Conservation (phyloP, 2,797 vertebrate genomes). For the Microctenopoma steveboyesi region DNA sequence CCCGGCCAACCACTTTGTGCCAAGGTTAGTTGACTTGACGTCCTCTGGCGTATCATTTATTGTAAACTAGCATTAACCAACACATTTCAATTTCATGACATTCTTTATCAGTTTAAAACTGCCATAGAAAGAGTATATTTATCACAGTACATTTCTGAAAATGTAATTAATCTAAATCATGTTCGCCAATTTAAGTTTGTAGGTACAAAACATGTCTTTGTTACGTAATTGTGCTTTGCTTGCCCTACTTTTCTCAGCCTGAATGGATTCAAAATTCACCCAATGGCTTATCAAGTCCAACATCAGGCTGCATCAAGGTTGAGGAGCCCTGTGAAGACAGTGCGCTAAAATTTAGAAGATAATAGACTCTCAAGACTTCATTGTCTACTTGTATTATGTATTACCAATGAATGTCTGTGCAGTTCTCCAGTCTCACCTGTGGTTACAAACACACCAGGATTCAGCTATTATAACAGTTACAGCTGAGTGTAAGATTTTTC, state of each 20-base stretch:
- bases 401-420: conserved; percentile 59
- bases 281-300: conserved; percentile 96
- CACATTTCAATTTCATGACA: neutral
- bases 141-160: neutral
- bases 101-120: neutral
- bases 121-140: neutral
- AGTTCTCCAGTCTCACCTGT: conserved; percentile 38
- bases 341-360: conserved; percentile 79
- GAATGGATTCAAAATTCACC: conserved; percentile 97
- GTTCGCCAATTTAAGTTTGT: too few species aligned
- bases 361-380: conserved; percentile 39
- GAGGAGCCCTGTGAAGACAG: conserved; percentile 95
- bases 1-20: conserved; percentile 97
- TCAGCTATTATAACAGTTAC: neutral
- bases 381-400: conserved; percentile 45
- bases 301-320: conserved; percentile 96
- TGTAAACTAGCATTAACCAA: neutral
- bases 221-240: conserved; percentile 15
- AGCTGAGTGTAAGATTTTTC: neutral
- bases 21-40: conserved; percentile 82
- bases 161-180: neutral
- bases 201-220: neutral
- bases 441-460: conserved; percentile 24
- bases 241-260: conserved; percentile 78
- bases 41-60: neutral